These are phyloP conservation scores for Arrhopalites spinosus DNA, from an alignment of 2,888 invertebrate species.

Conservation along the genomic window DNA sequence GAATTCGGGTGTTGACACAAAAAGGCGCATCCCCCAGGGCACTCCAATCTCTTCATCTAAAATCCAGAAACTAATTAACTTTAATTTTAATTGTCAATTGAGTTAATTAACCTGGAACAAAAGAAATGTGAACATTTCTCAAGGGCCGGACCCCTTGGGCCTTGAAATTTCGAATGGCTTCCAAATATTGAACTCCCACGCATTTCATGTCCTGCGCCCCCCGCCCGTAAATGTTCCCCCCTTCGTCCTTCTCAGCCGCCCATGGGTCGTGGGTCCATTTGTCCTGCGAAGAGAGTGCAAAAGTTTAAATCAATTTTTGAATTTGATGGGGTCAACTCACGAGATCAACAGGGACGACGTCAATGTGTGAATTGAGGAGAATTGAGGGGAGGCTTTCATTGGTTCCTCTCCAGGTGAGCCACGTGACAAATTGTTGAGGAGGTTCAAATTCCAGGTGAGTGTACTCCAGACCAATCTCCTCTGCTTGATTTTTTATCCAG, in stretches of 20 bases:
- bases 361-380: constrained; percentile 92
- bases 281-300: constrained; percentile 20
- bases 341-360: constrained; percentile 92
- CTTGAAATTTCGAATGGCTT: constrained; percentile 70
- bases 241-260: constrained; percentile 78
- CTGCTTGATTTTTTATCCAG: constrained; percentile 77
- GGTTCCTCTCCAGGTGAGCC: constrained; percentile 81
- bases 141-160: constrained; percentile 63
- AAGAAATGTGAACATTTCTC: constrained; percentile 72
- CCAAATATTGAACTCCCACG: constrained; percentile 75
- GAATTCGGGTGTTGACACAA: constrained; percentile 73
- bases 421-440: constrained; percentile 75
- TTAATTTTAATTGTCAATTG: too few relatives aligned
- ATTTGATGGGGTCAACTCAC: constrained; percentile 66
- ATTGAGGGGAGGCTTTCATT: constrained; percentile 73
- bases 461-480: constrained; percentile 70
- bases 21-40: constrained; percentile 76
- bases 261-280: constrained; percentile 91
- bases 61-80: too few relatives aligned
- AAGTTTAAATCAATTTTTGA: constrained; percentile 17
- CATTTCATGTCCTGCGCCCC: constrained; percentile 91
- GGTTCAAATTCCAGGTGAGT: constrained; percentile 66
- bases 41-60: constrained; percentile 90
- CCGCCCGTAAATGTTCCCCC: constrained; percentile 85
- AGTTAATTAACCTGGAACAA: constrained; percentile 69